phyloP scores from a whole-genome alignment of 2,797 vertebrate species.

The Menidia menidia region DNA sequence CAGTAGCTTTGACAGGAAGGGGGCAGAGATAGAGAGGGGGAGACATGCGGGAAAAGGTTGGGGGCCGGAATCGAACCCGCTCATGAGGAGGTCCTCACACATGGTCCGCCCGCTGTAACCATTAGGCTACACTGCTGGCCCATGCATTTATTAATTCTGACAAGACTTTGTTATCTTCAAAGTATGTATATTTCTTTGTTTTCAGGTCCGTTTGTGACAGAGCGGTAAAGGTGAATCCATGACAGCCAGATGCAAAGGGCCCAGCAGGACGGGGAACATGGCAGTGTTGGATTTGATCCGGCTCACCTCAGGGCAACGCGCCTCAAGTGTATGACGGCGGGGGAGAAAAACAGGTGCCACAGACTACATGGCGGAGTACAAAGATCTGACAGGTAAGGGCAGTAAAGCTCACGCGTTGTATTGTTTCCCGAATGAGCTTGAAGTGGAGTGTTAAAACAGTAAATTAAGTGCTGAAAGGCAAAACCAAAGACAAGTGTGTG shows the following conservation, averaged over 20 bases:
- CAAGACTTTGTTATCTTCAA: constrained; percentile 10
- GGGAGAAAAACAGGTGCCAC: constrained; percentile 46
- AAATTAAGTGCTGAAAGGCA: neutral
- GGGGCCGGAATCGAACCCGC: no score
- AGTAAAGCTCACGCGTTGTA: neutral
- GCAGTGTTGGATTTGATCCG: constrained; percentile 65
- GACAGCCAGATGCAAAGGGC: constrained; percentile 55
- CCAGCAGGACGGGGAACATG: constrained; percentile 45
- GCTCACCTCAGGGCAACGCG: constrained; percentile 49
- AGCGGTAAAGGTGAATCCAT: constrained; percentile 42
- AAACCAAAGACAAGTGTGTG: neutral
- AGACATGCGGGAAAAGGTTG: no score
- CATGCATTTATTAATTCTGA: constrained; percentile 6
- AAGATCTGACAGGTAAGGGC: constrained; percentile 55
- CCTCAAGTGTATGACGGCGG: constrained; percentile 48
- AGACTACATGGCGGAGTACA: constrained; percentile 32
- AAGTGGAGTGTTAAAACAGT: neutral
- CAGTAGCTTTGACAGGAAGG: no score
- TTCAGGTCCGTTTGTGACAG: constrained; percentile 39
- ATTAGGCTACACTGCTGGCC: no score
- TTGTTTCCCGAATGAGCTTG: neutral
- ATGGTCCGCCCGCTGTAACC: no score
- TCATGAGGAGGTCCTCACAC: no score
- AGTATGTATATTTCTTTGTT: constrained; percentile 16
- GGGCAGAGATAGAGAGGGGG: no score